Conservation (phyloP, 2,797 vertebrate genomes). For the Tapera naevia region DNA sequence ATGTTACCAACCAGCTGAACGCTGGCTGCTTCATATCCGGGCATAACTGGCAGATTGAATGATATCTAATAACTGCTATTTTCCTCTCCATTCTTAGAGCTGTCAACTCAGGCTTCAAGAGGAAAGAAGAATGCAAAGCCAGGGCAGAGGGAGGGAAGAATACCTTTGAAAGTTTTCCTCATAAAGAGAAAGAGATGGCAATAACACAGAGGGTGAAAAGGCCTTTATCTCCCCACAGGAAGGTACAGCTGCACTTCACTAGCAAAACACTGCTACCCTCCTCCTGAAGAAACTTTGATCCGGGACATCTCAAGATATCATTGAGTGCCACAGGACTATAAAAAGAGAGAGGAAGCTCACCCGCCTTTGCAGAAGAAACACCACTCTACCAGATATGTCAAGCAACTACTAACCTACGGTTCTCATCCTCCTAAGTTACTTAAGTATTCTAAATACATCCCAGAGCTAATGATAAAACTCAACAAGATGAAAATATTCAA, state of each 20-base stretch:
- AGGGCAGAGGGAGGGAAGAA: not conserved
- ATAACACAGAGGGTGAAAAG: not conserved
- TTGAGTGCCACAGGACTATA: not conserved
- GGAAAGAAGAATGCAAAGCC: not conserved
- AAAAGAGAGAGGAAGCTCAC: not conserved
- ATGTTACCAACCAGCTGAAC: not conserved
- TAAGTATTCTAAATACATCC: not conserved
- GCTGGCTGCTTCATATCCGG: not conserved
- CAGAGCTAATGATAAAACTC: not conserved
- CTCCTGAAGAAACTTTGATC: not conserved
- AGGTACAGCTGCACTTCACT: not conserved
- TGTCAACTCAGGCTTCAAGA: slow-evolving; percentile 18
- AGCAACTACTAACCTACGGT: not conserved
- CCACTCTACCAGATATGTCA: not conserved
- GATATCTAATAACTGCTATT: slow-evolving; percentile 17
- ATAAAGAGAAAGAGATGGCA: not conserved
- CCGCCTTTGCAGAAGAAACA: not conserved
- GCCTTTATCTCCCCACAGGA: not conserved
- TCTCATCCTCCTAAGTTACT: not conserved
- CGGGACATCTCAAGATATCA: not conserved
- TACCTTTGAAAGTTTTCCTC: not conserved
- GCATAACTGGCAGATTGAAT: not conserved
- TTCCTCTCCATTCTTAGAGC: not conserved
- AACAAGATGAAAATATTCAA: not conserved
- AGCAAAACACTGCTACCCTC: not conserved